These are phyloP conservation scores for Pipistrellus nathusii DNA, from an alignment of 2,797 vertebrate genomes.

Conservation along the genomic window DNA sequence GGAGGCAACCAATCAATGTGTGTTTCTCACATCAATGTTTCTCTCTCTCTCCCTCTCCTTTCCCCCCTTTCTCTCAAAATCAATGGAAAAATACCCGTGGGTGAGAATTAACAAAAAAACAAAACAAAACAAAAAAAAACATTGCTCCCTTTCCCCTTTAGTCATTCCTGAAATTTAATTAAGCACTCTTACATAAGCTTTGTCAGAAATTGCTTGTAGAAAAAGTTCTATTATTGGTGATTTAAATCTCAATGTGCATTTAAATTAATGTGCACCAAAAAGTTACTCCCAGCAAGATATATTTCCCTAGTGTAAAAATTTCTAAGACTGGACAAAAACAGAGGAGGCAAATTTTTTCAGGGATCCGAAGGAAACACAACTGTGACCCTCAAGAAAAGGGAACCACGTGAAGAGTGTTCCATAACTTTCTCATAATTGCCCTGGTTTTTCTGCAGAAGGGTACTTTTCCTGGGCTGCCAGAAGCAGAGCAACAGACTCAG, in stretches of 20 bases:
- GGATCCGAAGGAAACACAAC: background rate
- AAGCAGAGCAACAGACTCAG: background rate
- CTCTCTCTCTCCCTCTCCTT: too few species aligned
- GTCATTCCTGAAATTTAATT: background rate
- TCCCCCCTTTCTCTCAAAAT: too few species aligned
- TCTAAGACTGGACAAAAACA: constrained; percentile 11
- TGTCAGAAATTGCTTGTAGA: background rate
- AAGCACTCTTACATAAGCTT: background rate
- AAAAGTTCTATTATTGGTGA: background rate
- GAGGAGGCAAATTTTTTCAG: background rate
- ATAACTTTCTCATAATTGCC: background rate
- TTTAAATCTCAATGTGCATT: constrained; percentile 57
- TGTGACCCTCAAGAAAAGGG: background rate
- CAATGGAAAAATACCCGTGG: too few species aligned
- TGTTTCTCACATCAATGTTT: too few species aligned
- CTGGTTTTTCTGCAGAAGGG: background rate
- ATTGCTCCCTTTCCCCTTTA: background rate
- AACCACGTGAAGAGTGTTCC: background rate
- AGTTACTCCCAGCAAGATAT: background rate
- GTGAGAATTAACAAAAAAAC: too few species aligned
- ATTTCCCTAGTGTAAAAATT: background rate
- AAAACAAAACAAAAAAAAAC: background rate
- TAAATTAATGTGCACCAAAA: constrained; percentile 26
- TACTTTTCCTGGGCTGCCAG: background rate
- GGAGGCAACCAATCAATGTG: too few species aligned